A percentile compares a stretch with the other conserved stretches of the same genome.
Conservation (phyloP, 2,888 invertebrate genomes). For the Stegana nigrithorax region DNA sequence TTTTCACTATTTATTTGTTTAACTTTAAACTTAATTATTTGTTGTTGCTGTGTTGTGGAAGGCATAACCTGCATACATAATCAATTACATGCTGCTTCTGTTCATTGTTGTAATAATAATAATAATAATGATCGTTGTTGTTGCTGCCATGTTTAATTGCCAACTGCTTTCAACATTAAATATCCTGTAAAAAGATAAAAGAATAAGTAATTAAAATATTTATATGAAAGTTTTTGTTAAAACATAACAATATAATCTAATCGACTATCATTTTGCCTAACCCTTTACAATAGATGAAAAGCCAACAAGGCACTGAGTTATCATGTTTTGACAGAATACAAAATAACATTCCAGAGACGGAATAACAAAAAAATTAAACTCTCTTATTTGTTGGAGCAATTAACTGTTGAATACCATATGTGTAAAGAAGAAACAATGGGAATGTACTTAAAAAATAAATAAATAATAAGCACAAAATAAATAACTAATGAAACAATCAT, state of each 20-base stretch:
- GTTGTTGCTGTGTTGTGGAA: conserved; percentile 32
- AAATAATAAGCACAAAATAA: too few relatives aligned
- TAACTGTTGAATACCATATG: too few relatives aligned
- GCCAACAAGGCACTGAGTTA: too few relatives aligned
- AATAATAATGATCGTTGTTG: conserved; percentile 38
- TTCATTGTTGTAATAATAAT: conserved; percentile 57
- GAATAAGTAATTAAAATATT: not conserved
- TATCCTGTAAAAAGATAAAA: conserved; percentile 51
- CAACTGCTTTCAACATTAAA: conserved; percentile 59
- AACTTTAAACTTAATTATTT: conserved; percentile 22
- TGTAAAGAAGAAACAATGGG: too few relatives aligned
- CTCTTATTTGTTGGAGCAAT: too few relatives aligned
- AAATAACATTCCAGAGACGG: too few relatives aligned
- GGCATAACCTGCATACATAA: conserved; percentile 53
- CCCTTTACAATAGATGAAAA: too few relatives aligned
- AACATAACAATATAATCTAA: not conserved
- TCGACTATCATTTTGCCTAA: too few relatives aligned
- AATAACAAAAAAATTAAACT: too few relatives aligned
- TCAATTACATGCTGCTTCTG: conserved; percentile 49
- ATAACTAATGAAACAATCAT: too few relatives aligned
- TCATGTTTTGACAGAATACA: too few relatives aligned
- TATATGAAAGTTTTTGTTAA: not conserved
- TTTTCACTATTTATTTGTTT: conserved; percentile 29
- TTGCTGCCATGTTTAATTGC: conserved; percentile 27
- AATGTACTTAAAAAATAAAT: too few relatives aligned